Conservation (phyloP, 2,797 vertebrate species). For the Premnoplex brunnescens region DNA sequence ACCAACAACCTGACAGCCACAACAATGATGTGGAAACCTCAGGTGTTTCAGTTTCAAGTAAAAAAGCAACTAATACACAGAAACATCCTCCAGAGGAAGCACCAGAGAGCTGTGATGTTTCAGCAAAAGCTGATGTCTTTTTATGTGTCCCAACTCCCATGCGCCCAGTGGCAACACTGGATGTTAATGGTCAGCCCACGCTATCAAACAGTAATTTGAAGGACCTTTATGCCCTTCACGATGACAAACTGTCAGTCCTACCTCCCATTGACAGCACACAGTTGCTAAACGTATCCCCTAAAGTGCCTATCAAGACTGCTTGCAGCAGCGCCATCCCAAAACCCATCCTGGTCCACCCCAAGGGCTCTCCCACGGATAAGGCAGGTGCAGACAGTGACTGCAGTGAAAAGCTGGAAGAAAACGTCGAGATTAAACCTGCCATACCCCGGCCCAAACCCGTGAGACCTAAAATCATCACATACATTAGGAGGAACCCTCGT, state of each 20-base stretch:
- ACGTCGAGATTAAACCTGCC: constrained; percentile 71
- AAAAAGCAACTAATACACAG: constrained; percentile 74
- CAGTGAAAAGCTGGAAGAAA: constrained; percentile 78
- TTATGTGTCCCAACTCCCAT: constrained; percentile 65
- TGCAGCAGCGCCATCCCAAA: constrained; percentile 87
- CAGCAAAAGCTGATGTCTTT: constrained; percentile 69
- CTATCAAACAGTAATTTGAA: constrained; percentile 70
- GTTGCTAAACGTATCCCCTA: constrained; percentile 72
- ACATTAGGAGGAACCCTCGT: constrained; percentile 87
- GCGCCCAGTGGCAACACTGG: constrained; percentile 72
- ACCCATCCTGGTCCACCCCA: constrained; percentile 78
- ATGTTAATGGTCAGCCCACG: constrained; percentile 64
- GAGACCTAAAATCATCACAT: constrained; percentile 97
- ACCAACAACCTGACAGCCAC: constrained; percentile 33
- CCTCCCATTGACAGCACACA: constrained; percentile 68
- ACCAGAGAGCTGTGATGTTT: constrained; percentile 67
- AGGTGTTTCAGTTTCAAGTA: constrained; percentile 49
- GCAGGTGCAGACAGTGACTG: constrained; percentile 38
- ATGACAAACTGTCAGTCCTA: constrained; percentile 54
- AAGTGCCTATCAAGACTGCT: constrained; percentile 79
- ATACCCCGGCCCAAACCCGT: constrained; percentile 89
- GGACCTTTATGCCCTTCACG: constrained; percentile 45
- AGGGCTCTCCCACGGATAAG: constrained; percentile 66
- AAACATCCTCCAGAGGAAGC: constrained; percentile 78
- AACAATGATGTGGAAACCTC: constrained; percentile 56